Conservation (phyloP, 35 echinoderm and acorn worm species). For the Patiria miniata region DNA sequence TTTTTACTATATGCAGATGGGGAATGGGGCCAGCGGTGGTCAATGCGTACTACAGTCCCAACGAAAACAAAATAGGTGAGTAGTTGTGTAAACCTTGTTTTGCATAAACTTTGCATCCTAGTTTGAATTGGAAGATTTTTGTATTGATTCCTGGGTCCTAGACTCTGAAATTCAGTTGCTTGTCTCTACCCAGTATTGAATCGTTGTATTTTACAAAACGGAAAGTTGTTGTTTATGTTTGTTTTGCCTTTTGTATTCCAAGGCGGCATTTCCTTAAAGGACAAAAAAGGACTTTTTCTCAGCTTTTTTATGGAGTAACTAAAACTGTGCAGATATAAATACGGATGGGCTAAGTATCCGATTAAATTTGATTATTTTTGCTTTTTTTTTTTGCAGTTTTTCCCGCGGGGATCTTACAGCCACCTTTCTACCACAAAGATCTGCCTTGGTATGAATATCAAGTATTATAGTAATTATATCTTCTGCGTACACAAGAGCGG, state of each 20-base stretch:
- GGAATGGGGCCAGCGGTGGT: slow-evolving; percentile 74
- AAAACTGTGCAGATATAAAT: too few relatives aligned
- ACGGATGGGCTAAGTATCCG: too few relatives aligned
- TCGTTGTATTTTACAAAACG: background rate
- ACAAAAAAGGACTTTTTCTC: too few relatives aligned
- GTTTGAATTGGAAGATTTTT: background rate
- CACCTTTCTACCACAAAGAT: slow-evolving; percentile 76
- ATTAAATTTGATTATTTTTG: background rate
- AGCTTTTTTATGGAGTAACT: too few relatives aligned
- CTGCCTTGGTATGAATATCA: slow-evolving; percentile 37
- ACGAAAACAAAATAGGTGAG: slow-evolving; percentile 82
- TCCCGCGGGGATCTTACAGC: slow-evolving; percentile 83
- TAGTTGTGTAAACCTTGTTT: background rate
- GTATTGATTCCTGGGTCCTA: background rate
- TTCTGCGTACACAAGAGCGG: background rate
- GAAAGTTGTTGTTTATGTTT: background rate
- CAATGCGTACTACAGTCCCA: slow-evolving; percentile 79
- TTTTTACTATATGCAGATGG: slow-evolving; percentile 56
- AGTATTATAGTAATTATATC: background rate
- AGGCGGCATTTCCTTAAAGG: background rate
- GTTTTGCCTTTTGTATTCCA: background rate
- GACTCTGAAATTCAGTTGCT: background rate
- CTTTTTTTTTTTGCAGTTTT: slow-evolving; percentile 66
- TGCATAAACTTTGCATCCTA: background rate
- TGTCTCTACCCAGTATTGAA: background rate